These are phyloP conservation scores for Parauchenoglanis punctatus DNA, from an alignment of 2,797 vertebrate genomes.

Conservation along the genomic window DNA sequence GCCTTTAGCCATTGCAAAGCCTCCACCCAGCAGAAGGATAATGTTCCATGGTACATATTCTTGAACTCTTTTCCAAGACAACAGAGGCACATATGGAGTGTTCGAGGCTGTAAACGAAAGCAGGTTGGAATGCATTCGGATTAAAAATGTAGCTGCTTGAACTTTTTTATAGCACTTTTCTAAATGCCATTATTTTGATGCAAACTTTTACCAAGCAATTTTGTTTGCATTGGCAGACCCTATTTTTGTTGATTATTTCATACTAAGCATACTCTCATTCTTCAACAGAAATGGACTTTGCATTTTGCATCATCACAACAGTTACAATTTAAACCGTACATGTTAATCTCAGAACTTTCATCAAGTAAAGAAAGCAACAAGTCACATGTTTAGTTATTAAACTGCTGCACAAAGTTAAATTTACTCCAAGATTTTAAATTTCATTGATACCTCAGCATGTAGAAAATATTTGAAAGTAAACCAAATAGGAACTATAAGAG, in stretches of 20 bases:
- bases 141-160: background rate
- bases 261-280: background rate
- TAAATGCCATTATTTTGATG: background rate
- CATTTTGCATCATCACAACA: background rate
- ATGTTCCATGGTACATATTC: constrained; percentile 94
- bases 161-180: background rate
- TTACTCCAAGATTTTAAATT: background rate
- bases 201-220: background rate
- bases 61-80: constrained; percentile 93
- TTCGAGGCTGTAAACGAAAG: constrained; percentile 77
- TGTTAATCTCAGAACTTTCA: background rate
- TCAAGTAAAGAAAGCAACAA: background rate
- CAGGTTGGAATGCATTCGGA: background rate
- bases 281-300: background rate
- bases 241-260: background rate
- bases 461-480: constrained; percentile 18
- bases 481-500: constrained; percentile 51
- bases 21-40: constrained; percentile 92
- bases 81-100: constrained; percentile 81
- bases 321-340: background rate
- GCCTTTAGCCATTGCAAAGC: constrained; percentile 96
- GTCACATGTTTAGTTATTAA: background rate
- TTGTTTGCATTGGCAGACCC: background rate
- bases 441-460: background rate
- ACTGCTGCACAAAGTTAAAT: background rate